Percentiles rank a stretch among this genome's conserved stretches.
Conservation (phyloP, 2,113 vertebrate species). For the Brachirus orientalis region DNA sequence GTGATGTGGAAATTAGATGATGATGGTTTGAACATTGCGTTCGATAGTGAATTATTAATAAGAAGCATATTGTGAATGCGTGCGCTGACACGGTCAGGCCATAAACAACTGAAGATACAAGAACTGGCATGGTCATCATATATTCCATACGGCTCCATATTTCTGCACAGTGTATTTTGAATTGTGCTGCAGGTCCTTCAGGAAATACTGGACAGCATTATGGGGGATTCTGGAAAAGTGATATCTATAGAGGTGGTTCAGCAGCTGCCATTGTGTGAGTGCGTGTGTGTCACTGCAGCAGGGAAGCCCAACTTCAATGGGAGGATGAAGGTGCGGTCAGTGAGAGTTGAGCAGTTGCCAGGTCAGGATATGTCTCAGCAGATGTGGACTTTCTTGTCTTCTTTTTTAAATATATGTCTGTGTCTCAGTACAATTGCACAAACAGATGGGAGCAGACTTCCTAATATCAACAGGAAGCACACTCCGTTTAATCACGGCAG, state of each 20-base stretch:
- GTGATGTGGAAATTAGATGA: background rate
- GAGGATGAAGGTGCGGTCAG: constrained; percentile 62
- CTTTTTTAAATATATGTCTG: background rate
- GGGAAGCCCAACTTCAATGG: constrained; percentile 26
- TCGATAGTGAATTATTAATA: background rate
- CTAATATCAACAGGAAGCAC: constrained; percentile 72
- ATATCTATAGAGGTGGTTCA: constrained; percentile 21
- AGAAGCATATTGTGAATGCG: background rate
- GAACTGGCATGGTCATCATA: background rate
- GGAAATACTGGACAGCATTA: constrained; percentile 15
- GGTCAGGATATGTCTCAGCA: constrained; percentile 38
- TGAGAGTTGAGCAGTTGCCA: constrained; percentile 39
- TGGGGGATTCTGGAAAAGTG: constrained; percentile 29
- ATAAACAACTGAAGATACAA: constrained; percentile 11
- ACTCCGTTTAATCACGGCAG: constrained; percentile 50
- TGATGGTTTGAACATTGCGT: no score
- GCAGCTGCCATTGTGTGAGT: constrained; percentile 29
- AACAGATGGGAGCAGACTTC: constrained; percentile 65
- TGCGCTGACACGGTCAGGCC: background rate
- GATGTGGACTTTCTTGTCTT: constrained; percentile 13
- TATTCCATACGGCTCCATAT: constrained; percentile 1
- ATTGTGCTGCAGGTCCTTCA: background rate
- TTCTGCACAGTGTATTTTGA: constrained; percentile 32
- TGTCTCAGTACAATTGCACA: constrained; percentile 35
- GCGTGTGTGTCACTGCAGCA: constrained; percentile 3